Base-by-base conservation (phyloP, 2,797 vertebrate genomes). In the Rhinella marina region DNA sequence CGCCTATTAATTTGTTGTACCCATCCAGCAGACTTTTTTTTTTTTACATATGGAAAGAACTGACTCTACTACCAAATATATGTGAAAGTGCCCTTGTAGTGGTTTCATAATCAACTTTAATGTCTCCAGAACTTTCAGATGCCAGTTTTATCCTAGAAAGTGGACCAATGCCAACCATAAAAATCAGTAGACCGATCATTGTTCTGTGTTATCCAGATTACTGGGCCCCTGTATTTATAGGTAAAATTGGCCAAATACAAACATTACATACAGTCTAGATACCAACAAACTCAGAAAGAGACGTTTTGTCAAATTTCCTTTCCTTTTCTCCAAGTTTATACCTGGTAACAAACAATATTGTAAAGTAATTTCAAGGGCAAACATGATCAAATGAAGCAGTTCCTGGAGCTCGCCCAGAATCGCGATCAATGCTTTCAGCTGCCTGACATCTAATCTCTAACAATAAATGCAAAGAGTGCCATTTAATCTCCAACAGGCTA, bases 361-460 rank as follows among this genome's bases (percentile, higher is more conserved):
- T 88, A 78, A 84, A 80, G 75, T 57, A 81, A 73, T 64, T 88
- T 85, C 82, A 88, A 88, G 87, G 87, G 83, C 82, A 88, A 75
- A 75, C 56, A 85, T 80, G 82, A 88, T 84, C 57, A 81, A 75
- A 79, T 79, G 29, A 41, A 83, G 77, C 50, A 66, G 75, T 61
- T 88, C 77, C 56, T 88, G 87, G 87, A 77, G 83, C 82, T 85
- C 21, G 13, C 72, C 82, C 87, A 88, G 77, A 57, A 73, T 81
- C 14, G 57, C 17, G 79, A 88, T 88, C 82, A 84, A 88, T 85
- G 56, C 82, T 79, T 73, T 84, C 76, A 81, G 54, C 54, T 81
- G 77, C 76, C 76, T 85, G 87, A 88, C 87, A 85, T 85, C 87
- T 81, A 84, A 81, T 88, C 76, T 81, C 82, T 85, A 85, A 88